Base-by-base conservation (phyloP, 2,113 vertebrate genomes). In the Mungos mungo region DNA sequence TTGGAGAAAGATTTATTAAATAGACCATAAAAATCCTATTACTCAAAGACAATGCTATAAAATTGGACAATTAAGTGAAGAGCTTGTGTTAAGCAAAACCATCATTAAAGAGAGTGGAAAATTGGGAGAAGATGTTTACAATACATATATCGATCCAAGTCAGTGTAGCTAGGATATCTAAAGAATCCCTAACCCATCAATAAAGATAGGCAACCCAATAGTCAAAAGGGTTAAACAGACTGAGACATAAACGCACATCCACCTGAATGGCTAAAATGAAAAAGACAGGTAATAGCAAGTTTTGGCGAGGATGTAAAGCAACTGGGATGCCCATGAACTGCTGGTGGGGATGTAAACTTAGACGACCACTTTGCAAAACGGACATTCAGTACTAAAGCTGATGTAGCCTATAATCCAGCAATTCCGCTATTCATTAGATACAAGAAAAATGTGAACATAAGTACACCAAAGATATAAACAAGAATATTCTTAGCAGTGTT, bases 381-480 rank as follows among this genome's bases (percentile, higher is more conserved):
- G 50, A 47, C 3, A 94, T 29, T 68, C 5, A 93, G 21, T 93
- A 57, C n/a, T 96, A 71, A 96, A 86, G 16, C 31, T 88, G 97
- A 47, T 4, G 8, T 35, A 68, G 38, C 13, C 77, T 74, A 57
- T 41, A 27, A 90, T 4, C 31, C 45, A 92, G 29, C 5, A 85
- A 79, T 86, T 95, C 27, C 6, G n/a, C 14, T 92, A 77, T 88
- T 85, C 88, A 60, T 85, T 72, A 92, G 45, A 85, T 82, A 41
- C 15, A 80, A 87, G 23, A 86, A 14, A 96, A 97, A 95, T 54
- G 2, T 92, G 41, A 95, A 47, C 33, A 88, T 84, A 87, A 92
- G 77, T 76, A 13, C 21, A 77, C 31, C 27, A 66, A 83, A 72
- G 12, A 77, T 52, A 60, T 38, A 21, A 71, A 80, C 47, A 94